Base-by-base conservation (phyloP, 1,140 invertebrate genomes). In the Adelges cooleyi region DNA sequence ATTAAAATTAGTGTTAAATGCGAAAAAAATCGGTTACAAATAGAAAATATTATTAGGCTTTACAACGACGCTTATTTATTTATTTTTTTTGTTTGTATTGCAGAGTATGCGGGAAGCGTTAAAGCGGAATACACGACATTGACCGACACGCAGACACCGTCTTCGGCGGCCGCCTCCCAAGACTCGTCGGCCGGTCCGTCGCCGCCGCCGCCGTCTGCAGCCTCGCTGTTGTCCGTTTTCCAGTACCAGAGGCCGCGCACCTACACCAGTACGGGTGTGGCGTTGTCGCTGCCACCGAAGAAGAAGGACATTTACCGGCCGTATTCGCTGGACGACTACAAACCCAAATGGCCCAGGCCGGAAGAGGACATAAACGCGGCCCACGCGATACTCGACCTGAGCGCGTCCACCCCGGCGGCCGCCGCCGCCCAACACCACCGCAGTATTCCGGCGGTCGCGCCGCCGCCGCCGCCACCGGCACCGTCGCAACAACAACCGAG, bases 181-280 rank as follows among this genome's bases (percentile, higher is more conserved):
- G 96, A 91, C 65, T 82, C 84, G 74, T 95, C 98, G 11, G 86
- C 83, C 75, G 93, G 95, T 68, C 86, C 75, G 88, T 88, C 84
- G 1, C 91, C 94, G 69, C 84, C 84, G 54, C 80, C 80, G 75
- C 69, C 65, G 73, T 71, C 54, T 68, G 53, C 23, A 23, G 51
- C 27, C 70, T 18, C 67, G 53, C 8, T 70, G 67, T 46, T 70
- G 38, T 40, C 68, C n/a, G 42, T 62, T 9, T 42, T 62, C 11
- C 49, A 52, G 9, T 52, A 66, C 36, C 65, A 52, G 36, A 25
- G 49, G 67, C 67, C 23, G 3, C 68, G 54, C 22, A 70, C 51
- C 20, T 90, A 86, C 73, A 89, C 86, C 20, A 89, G 86, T 73
- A 89, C 86, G 3, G 87, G 87, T 4, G 83, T 86, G 4, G 82